Evolutionary conservation across 2,113 vertebrate species (phyloP).

Genomic region (Sinocyclocheilus maitianheensis): DNA sequence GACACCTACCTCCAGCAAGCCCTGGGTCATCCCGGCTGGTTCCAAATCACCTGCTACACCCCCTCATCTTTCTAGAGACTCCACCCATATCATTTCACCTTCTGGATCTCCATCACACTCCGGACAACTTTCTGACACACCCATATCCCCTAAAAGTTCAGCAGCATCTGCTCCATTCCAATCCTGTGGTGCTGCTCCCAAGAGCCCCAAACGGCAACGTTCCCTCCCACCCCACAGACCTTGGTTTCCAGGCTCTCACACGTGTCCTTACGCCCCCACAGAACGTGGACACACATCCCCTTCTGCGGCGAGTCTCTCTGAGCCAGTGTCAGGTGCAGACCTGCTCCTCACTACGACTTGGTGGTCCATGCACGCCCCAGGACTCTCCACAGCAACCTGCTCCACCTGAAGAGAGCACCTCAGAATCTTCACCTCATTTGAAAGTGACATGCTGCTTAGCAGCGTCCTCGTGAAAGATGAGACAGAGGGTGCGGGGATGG

Average conservation of each 20-base stretch:
- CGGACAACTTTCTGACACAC: conserved; percentile 57
- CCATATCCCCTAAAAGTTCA: conserved; percentile 68
- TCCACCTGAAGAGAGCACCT: conserved; percentile 64
- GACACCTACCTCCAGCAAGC: conserved; percentile 65
- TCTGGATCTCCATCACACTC: conserved; percentile 64
- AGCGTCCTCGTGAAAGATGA: conserved; percentile 57
- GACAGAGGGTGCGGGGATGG: conserved; percentile 47
- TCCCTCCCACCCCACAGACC: conserved; percentile 77
- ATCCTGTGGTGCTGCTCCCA: conserved; percentile 65
- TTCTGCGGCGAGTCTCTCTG: conserved; percentile 85
- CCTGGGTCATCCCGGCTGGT: conserved; percentile 74
- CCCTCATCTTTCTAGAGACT: conserved; percentile 63
- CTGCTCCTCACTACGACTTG: conserved; percentile 84
- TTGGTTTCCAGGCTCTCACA: conserved; percentile 82
- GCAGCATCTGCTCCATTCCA: conserved; percentile 71
- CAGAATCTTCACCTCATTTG: conserved; percentile 71
- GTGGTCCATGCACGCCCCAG: conserved; percentile 66
- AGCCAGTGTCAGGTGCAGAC: conserved; percentile 91
- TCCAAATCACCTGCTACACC: conserved; percentile 59
- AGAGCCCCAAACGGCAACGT: conserved; percentile 77
- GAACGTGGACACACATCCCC: conserved; percentile 87
- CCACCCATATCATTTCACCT: conserved; percentile 60
- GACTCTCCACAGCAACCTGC: conserved; percentile 50
- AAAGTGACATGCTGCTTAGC: conserved; percentile 71
- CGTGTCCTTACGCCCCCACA: conserved; percentile 82